These are phyloP conservation scores for Mantis religiosa DNA, from an alignment of 2,888 invertebrate species.

Conservation along the genomic window DNA sequence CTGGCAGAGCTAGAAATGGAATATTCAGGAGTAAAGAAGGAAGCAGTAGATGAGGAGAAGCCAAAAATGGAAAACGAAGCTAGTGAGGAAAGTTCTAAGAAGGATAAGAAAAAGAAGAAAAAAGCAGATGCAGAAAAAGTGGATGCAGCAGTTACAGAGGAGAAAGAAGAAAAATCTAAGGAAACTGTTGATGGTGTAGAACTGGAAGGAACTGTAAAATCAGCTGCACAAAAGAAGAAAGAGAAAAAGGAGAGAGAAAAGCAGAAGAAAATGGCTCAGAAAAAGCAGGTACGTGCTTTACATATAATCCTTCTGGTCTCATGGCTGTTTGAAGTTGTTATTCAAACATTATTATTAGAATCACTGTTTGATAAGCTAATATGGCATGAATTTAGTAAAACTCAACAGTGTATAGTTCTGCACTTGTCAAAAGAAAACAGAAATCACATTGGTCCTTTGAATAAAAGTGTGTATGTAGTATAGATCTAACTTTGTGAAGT, in stretches of 20 bases:
- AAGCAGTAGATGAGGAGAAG: constrained; percentile 39
- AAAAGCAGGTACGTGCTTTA: constrained; percentile 48
- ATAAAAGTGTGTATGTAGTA: too few relatives aligned
- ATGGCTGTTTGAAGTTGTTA: too few relatives aligned
- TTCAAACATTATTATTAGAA: too few relatives aligned
- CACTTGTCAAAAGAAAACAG: too few relatives aligned
- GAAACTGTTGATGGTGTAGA: constrained; percentile 53
- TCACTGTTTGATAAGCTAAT: too few relatives aligned
- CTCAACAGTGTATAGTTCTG: too few relatives aligned
- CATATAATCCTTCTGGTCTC: too few relatives aligned
- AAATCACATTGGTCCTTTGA: too few relatives aligned
- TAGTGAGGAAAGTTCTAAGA: constrained; percentile 29
- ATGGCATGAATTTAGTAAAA: too few relatives aligned
- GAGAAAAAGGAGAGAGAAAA: constrained; percentile 82
- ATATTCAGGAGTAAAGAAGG: constrained; percentile 62
- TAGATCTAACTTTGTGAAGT: too few relatives aligned
- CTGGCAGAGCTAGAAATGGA: constrained; percentile 79
- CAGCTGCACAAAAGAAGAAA: constrained; percentile 84
- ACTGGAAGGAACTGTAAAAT: constrained; percentile 62
- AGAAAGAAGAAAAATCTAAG: constrained; percentile 45
- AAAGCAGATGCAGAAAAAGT: constrained; percentile 45
- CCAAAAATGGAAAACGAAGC: constrained; percentile 33
- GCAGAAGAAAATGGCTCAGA: constrained; percentile 67
- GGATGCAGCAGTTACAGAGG: constrained; percentile 40
- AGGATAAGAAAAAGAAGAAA: constrained; percentile 30